These are phyloP conservation scores for Xyliphius kryptos DNA, from an alignment of 2,113 vertebrate genomes.

Conservation along the genomic window DNA sequence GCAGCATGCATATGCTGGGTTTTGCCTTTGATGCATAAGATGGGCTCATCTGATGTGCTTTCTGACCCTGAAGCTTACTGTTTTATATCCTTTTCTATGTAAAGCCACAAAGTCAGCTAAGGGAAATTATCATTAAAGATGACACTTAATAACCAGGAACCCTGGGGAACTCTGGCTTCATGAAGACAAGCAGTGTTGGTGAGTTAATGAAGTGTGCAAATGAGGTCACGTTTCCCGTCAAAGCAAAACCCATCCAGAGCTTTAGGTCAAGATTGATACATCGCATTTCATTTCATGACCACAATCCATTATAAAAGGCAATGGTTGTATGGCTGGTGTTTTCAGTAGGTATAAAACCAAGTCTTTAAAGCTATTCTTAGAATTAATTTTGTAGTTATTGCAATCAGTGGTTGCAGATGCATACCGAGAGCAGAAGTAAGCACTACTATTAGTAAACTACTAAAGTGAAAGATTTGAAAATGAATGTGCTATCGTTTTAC, in stretches of 20 bases:
- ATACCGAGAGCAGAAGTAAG: background rate
- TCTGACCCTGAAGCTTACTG: constrained; percentile 13
- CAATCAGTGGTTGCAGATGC: background rate
- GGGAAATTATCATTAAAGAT: constrained; percentile 15
- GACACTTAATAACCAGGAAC: constrained; percentile 30
- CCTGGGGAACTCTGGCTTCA: constrained; percentile 17
- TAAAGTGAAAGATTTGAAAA: background rate
- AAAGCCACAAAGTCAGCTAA: constrained; percentile 2
- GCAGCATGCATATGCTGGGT: constrained; percentile 7
- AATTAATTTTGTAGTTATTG: background rate
- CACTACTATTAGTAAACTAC: background rate
- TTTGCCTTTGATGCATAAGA: constrained; percentile 22
- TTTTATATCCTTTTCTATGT: background rate
- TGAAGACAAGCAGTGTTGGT: constrained; percentile 16
- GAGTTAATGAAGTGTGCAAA: constrained; percentile 42
- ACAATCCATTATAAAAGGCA: constrained; percentile 18
- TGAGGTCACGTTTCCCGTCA: constrained; percentile 33
- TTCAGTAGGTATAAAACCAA: no score
- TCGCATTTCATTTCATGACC: constrained; percentile 22
- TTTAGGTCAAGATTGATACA: constrained; percentile 28
- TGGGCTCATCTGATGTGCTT: constrained; percentile 2
- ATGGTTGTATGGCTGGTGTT: constrained; percentile 16
- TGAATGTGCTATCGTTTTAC: constrained; percentile 14
- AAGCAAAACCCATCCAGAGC: constrained; percentile 25
- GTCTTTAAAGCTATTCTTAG: background rate